These are phyloP conservation scores for Mareca penelope DNA, from an alignment of 2,797 vertebrate species.

Conservation along the genomic window DNA sequence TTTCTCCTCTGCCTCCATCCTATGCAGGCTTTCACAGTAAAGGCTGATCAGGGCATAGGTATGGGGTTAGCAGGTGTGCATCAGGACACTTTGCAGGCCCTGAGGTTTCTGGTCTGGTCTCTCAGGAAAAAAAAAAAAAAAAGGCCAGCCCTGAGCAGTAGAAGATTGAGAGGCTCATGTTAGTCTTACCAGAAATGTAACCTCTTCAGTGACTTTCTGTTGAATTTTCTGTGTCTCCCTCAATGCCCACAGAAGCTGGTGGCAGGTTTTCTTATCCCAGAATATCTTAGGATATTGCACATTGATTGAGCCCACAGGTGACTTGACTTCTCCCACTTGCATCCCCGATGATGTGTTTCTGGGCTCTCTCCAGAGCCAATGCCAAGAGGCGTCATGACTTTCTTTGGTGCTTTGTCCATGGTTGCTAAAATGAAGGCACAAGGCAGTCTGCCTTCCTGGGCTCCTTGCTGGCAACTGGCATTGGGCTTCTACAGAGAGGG, in stretches of 20 bases:
- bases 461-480: neutral
- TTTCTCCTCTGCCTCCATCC: neutral
- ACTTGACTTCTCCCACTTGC: neutral
- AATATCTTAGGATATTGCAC: neutral
- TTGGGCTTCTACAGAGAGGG: neutral
- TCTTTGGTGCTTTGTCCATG: neutral
- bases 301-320: neutral
- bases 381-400: fast-evolving
- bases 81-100: neutral
- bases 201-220: neutral
- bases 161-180: fast-evolving
- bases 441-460: neutral
- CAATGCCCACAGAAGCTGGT: neutral
- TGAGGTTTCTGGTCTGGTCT: neutral
- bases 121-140: neutral
- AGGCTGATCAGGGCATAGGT: neutral
- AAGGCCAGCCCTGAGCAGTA: neutral
- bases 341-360: no score
- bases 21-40: neutral
- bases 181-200: neutral
- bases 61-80: neutral
- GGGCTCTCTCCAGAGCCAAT: neutral
- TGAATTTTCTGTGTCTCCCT: neutral
- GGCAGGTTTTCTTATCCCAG: neutral
- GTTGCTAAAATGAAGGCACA: neutral